These are phyloP conservation scores for Coecobrya sp. DNA, from an alignment of 2,888 invertebrate genomes.

Conservation along the genomic window DNA sequence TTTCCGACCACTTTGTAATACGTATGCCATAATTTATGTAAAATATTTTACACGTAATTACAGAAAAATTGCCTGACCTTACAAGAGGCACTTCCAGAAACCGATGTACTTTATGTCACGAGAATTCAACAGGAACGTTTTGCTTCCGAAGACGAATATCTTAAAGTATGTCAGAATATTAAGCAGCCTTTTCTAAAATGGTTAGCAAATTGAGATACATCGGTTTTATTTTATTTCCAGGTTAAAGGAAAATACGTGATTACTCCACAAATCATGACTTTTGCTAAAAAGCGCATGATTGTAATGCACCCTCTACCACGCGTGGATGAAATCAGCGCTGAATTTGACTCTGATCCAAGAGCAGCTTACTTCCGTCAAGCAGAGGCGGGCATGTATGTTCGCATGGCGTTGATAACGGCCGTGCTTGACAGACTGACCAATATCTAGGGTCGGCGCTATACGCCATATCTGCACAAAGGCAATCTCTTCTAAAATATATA, in stretches of 20 bases:
- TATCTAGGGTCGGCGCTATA: background rate
- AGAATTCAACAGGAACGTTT: conserved; percentile 99
- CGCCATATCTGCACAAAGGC: background rate
- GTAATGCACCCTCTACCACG: conserved; percentile 99
- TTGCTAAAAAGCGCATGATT: conserved; percentile 97
- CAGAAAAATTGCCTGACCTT: conserved; percentile 88
- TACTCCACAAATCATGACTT: conserved; percentile 98
- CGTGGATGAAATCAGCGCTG: conserved; percentile 97
- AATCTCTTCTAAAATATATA: background rate
- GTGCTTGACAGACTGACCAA: conserved; percentile 91
- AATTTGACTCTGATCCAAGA: conserved; percentile 98
- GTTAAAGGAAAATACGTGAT: conserved; percentile 89
- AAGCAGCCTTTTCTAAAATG: too few relatives aligned
- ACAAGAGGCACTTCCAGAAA: conserved; percentile 96
- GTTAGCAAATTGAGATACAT: background rate
- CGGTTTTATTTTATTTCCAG: conserved; percentile 33
- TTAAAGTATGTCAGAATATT: conserved; percentile 90
- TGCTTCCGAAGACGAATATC: conserved; percentile 93
- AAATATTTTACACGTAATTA: too few relatives aligned
- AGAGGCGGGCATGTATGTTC: conserved; percentile 98
- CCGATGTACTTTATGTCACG: conserved; percentile 99
- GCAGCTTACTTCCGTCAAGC: conserved; percentile 99
- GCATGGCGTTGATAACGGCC: conserved; percentile 98
- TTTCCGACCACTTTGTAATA: too few relatives aligned
- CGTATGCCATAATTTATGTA: too few relatives aligned